Base-by-base conservation (phyloP, 2,113 vertebrate genomes). In the Microcebus lehilahytsara region DNA sequence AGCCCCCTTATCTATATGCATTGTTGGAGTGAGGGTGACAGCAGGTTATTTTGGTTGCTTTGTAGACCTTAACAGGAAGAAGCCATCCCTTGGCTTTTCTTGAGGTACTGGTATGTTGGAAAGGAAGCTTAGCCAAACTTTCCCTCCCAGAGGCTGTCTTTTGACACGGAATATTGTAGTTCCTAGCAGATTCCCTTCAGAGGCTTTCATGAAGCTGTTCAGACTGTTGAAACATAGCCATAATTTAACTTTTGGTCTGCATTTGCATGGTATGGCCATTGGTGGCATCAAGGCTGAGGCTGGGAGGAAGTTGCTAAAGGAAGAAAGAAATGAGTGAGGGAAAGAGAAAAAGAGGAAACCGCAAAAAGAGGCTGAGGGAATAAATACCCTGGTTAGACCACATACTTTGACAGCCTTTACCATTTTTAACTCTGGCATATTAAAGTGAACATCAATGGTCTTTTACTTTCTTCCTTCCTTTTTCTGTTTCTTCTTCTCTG, bases 11-110 rank as follows among this genome's bases (percentile, higher is more conserved):
- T 92, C 78, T 96, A 0, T 84, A 69, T 79, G 32, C 20, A 46
- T 91, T 96, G 74, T 84, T 77, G 60, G 88, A 92, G 60, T 74
- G 85, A 94, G 42, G 22, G 6, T 72, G 83, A 58, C 79, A 95
- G 49, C 17, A 78, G 51, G 66, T 83, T 90, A 23, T 91, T 97
- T 91, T 96, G 67, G 95, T 96, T 91, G 67, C 85, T 66, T 90
- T 93, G 58, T 77, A 66, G 72, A 91, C 77, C 34, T 91, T 87
- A 88, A 34, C 69, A 62, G 60, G 30, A 96, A 67, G 91, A 93
- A 91, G n/a, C 56, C 23, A 30, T 96, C 30, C 27, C 27, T 75
- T 89, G 80, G n/a, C 46, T 96, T 90, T 71, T 74, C 37, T 79
- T 78, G 56, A 85, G 60, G 32, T 58, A 14, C 88, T 93, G 27